Conservation (phyloP, 2,797 vertebrate genomes). For the Tauraco hartlaubi region DNA sequence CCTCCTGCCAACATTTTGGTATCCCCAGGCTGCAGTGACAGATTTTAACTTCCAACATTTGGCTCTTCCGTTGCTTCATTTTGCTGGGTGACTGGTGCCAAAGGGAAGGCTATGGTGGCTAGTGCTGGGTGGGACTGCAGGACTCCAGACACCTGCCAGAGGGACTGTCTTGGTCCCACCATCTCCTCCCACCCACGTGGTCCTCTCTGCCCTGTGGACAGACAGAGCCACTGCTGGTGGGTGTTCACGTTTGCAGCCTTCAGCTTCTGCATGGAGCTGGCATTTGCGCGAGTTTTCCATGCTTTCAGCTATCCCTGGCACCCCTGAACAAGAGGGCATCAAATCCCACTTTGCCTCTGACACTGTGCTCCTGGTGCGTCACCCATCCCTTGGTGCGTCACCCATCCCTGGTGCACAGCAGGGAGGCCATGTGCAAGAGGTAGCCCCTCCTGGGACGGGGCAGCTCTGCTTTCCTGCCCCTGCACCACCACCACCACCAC, state of each 20-base stretch:
- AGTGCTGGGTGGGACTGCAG: background rate
- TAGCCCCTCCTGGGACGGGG: background rate
- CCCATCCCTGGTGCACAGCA: background rate
- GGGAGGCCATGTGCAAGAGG: background rate
- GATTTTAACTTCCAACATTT: background rate
- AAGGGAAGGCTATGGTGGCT: background rate
- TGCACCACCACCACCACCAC: background rate
- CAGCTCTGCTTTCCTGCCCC: background rate
- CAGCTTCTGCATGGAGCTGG: background rate
- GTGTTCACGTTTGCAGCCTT: background rate
- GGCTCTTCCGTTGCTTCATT: background rate
- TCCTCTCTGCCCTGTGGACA: background rate
- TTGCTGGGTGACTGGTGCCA: background rate
- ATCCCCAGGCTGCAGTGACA: background rate
- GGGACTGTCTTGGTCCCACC: rapidly evolving
- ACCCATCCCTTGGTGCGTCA: rapidly evolving
- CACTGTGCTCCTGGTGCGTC: background rate
- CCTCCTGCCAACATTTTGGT: background rate
- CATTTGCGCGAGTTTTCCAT: rapidly evolving
- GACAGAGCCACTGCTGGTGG: rapidly evolving
- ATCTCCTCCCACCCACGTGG: background rate
- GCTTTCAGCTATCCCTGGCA: background rate
- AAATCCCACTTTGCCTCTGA: background rate
- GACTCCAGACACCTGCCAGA: background rate
- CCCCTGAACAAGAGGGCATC: background rate